A percentile compares a stretch with the other conserved stretches of the same genome.
phyloP scores from a whole-genome alignment of 2,888 invertebrate genomes.

The Cabera pusaria region DNA sequence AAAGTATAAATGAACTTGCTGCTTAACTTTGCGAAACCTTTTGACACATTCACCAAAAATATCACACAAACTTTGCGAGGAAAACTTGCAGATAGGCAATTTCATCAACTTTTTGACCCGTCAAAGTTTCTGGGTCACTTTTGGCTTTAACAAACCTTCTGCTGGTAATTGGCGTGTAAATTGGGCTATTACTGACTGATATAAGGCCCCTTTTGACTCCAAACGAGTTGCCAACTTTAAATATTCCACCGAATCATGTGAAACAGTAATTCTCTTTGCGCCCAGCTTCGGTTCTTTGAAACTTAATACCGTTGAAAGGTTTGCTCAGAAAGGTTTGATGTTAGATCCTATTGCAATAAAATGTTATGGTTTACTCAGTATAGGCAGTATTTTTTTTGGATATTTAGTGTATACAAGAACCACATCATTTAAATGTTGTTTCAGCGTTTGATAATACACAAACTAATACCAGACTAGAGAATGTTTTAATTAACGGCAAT shows the following conservation, averaged over 20 bases:
- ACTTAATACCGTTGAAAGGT: conserved; percentile 14
- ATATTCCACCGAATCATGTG: conserved; percentile 14
- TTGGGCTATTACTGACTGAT: conserved; percentile 27
- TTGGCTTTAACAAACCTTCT: conserved; percentile 20
- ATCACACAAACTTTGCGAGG: conserved; percentile 16
- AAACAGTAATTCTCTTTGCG: conserved; percentile 7
- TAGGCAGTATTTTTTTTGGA: no score
- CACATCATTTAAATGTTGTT: no score
- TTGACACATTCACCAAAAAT: conserved; percentile 7
- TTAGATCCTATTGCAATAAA: no score
- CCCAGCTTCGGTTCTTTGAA: conserved; percentile 10
- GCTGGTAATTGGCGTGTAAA: conserved; percentile 28
- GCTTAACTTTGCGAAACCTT: no score
- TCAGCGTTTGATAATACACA: no score
- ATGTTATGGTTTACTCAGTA: no score
- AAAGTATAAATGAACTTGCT: no score
- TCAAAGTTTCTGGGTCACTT: conserved; percentile 24
- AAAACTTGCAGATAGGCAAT: conserved; percentile 29
- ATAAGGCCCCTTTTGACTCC: conserved; percentile 17
- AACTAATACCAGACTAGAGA: no score
- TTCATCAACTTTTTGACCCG: conserved; percentile 32
- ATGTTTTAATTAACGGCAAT: no score
- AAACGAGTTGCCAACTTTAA: conserved; percentile 10
- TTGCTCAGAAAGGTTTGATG: no score
- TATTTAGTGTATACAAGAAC: no score